Evolutionary conservation across 1,140 invertebrate species (phyloP), one percentile per base, ranked within the genome.

Genomic region (Mycetomoellerius zeteki): DNA sequence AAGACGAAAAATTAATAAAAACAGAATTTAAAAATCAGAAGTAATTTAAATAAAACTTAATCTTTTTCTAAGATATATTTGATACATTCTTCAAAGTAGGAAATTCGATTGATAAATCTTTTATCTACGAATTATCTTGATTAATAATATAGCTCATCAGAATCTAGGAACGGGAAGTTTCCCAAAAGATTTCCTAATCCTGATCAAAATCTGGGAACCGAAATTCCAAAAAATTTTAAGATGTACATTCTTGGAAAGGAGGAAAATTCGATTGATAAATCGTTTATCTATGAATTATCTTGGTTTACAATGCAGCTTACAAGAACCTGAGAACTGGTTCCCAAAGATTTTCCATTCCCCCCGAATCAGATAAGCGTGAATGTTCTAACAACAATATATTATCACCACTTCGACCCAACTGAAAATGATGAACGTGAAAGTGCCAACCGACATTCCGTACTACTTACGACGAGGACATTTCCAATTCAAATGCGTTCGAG

Each of bases 401-500:
- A 58, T 73, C 24, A 24, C 1, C 8, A 16, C 4, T 67, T 30
- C 10, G 54, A 50, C 4, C 21, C 24, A 21, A 21, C 37, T 30
- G 21, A 78, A 85, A 85, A 78, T 30, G 37, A 86, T 37, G 43
- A 64, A 73, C 27, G 69, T 84, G 78, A 87, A 87, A 87, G 69
- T 87, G 60, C 21, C 69, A 65, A 14, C 24, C 21, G 30, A 75
- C 56, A 87, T 87, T 84, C 60, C 69, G 62, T 81, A 65, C 85
- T 81, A 81, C 62, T 86, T 81, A 72, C 43, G 50, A 54, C 75
- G 78, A 21, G 54, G 19, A 64, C 16, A 87, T 87, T 85, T 85
- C 50, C 67, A 87, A 87, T 87, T 87, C 86, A 87, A 87, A 87
- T 87, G 82, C 19, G 71, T 87, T 85, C 78, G 78, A 58, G 65